Evolutionary conservation across 2,113 vertebrate species (phyloP), one percentile per base, ranked within the genome.

Genomic region (Ifrita kowaldi): DNA sequence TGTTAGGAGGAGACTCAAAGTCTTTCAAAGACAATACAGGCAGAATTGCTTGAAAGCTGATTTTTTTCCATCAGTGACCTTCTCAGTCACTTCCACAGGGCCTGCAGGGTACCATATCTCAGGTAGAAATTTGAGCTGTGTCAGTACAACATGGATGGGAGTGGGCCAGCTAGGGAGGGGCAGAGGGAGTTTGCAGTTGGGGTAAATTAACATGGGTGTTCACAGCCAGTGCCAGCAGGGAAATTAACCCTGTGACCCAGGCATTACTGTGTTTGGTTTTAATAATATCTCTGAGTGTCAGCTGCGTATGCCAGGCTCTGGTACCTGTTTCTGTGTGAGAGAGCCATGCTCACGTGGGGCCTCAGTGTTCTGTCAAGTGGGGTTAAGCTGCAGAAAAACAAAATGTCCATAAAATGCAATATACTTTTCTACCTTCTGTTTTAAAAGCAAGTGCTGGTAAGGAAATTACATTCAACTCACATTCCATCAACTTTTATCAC

Each of bases 61-160:
- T 33, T 56, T 70, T 77, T 70, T 86, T n/a, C 18, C 9, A 6
- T 41, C 33, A 16, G 13, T 18, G 30, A 27, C 35, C 12, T 32
- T 22, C 65, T 32, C 30, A 1, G 27, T 39, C 3, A 1, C 7
- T 70, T 37, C 74, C 37, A 21, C 16, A 47, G 30, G 50, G 19
- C 16, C 33, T 39, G 13, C 12, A 18, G 3, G 42, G 22, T 4
- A 26, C 10, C 9, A 2, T 8, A 3, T 24, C 20, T 8, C 0
- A 0, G 33, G 13, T 30, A 9, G 32, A 78, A 19, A 23, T 27
- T 19, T 7, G 7, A 56, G 17, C 55, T 41, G 16, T 32, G 23
- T 26, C 3, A 7, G 27, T 32, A 28, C 17, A 10, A 15, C 26
- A 4, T 3, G 44, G 17, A 47, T 3, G 16, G 27, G 47, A 44